A percentile compares a stretch with the other conserved stretches of the same genome.
Evolutionary conservation across 2,888 invertebrate species (phyloP).

Genomic region (Andrena bucephala): DNA sequence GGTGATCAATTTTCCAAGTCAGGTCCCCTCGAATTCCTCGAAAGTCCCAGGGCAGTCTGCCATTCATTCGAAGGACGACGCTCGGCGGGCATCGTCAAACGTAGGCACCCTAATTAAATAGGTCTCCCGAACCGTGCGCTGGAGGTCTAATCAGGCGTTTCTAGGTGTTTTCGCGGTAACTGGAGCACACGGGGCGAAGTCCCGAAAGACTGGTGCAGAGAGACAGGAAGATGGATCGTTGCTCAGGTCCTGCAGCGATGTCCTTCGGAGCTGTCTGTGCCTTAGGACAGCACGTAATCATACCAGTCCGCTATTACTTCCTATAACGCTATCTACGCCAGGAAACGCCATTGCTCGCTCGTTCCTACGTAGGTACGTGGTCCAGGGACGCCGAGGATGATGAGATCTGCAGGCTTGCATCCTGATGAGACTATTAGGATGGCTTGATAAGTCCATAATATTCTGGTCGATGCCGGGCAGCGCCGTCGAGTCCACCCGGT

Average conservation of each 20-base stretch:
- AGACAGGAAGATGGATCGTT: conserved; percentile 59
- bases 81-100: conserved; percentile 37
- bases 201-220: conserved; percentile 31
- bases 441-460: conserved; percentile 84
- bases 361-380: conserved; percentile 77
- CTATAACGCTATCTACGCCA: conserved; percentile 77
- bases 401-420: conserved; percentile 84
- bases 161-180: conserved; percentile 56
- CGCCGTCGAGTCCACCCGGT: conserved; percentile 80
- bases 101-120: conserved; percentile 56
- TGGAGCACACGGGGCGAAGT: conserved; percentile 33
- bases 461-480: conserved; percentile 80
- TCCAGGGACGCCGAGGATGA: conserved; percentile 79
- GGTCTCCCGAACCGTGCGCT: conserved; percentile 32
- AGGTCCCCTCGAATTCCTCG: background rate
- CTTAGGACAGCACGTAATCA: conserved; percentile 76
- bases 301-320: conserved; percentile 78
- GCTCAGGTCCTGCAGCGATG: conserved; percentile 59
- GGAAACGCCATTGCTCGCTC: conserved; percentile 77
- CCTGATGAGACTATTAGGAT: conserved; percentile 85
- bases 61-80: conserved; percentile 6
- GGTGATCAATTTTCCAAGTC: conserved; percentile 28
- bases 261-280: conserved; percentile 69
- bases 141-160: conserved; percentile 53
- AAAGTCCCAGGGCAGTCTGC: conserved; percentile 16